Base-by-base conservation (phyloP, 2,797 vertebrate genomes). In the Acrossocheilus wenchowensis region DNA sequence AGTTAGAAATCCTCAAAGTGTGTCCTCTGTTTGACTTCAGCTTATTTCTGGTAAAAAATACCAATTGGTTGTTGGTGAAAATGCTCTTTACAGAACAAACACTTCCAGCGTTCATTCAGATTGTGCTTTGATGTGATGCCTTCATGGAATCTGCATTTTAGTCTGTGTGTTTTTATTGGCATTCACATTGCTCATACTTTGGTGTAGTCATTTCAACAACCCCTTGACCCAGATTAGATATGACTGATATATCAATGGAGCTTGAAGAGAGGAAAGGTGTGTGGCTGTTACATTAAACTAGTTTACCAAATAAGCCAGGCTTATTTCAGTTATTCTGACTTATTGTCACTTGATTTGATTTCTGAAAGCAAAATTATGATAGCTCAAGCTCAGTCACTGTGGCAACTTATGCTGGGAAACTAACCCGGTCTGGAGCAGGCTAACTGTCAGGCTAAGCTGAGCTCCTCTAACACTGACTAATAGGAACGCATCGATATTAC, bases 1-100 rank as follows among this genome's bases (percentile, higher is more conserved):
- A 5, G 36, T 57, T 62, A 30, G n/a, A 79, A 86, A 79, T 86
- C 52, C 26, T 86, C n/a, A 72, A 39, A 79, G 75, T 17, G 11
- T 34, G 62, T 79, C 83, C 64, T 85, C 48, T 71, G 36, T 71
- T 85, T 57, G 75, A 79, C 64, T 62, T 64, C 43, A 66, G 64
- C 62, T 68, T 81, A 34, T 68, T 36, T 36, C 64, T 68, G 7
- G 34, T 68, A 52, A 69, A 82, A 30, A 82, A 82, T 57, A 82
- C 8, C 66, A 82, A 57, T n/a, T 19, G 14, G 26, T 5, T 52
- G 19, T 15, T 41, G 50, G 36, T 60, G 66, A 23, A 78, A 85
- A 79, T n/a, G 50, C 68, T 82, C 68, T 72, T 72, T 82, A 39
- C 57, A 52, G 57, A 77, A 50, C 82, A 45, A 50, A 54, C 62